Evolutionary conservation across 1,140 invertebrate species (phyloP), one percentile per base, ranked within the genome.

Genomic region (Heliothis virescens): DNA sequence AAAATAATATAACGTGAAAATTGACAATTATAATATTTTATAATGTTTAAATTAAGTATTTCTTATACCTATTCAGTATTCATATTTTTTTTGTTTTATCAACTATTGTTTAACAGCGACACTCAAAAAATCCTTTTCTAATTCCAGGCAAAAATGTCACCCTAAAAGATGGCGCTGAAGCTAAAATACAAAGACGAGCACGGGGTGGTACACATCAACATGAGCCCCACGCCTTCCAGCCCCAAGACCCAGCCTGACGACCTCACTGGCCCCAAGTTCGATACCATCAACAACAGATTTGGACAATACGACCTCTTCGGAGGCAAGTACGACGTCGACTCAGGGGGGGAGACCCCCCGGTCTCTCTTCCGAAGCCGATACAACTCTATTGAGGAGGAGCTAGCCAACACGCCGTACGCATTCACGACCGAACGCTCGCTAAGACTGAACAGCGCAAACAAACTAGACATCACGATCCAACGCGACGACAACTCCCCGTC

Each of bases 391-490:
- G 95, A 95, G 80, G 91, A 94, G 73, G 94, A 95, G 65, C 84
- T 95, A 2, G 94, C 95, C 1, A 95, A 94, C 75, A 95, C 95
- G 63, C 95, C 95, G 13, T 95, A 95, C 83, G 95, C 95, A 50
- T 95, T 95, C 90, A 89, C 92, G 0, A 91, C 86, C 0, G 89
- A 90, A 12, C 89, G 89, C 18, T 84, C 88, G 12, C 80, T 91
- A 0, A 80, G 86, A 11, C 63, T 86, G 0, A 88, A 87, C 80
- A 82, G 80, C 21, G 71, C 81, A 2, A 76, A 83, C 86, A 87
- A 90, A 63, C 82, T 94, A 13, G 91, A 93, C 52, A 93, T 94
- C 2, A 94, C 92, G 0, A 92, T 94, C 13, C 85, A 91, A n/a
- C 79, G 83, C 15, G 63, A 81, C 80, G 88, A 87, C n/a, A 79